Conservation (phyloP, 2,113 vertebrate genomes). For the Sinocyclocheilus anophthalmus region DNA sequence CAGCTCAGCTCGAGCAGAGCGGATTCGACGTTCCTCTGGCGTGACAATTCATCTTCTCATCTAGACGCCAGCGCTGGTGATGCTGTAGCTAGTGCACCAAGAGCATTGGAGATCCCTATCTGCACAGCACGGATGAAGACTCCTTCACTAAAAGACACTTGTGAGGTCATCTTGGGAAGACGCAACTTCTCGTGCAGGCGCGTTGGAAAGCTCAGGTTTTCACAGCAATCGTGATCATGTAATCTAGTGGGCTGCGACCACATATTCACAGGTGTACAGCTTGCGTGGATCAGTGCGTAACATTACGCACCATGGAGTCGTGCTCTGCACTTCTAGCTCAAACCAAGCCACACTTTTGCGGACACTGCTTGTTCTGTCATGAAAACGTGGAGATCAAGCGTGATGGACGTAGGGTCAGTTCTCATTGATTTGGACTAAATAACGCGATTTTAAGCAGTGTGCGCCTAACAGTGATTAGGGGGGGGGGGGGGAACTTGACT, state of each 20-base stretch:
- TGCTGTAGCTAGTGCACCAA: constrained; percentile 30
- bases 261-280: constrained; percentile 63
- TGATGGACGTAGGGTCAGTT: constrained; percentile 20
- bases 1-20: neutral
- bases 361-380: constrained; percentile 16
- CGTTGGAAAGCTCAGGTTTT: constrained; percentile 17
- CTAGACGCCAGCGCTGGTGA: constrained; percentile 28
- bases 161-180: constrained; percentile 40
- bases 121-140: constrained; percentile 38
- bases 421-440: neutral
- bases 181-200: neutral
- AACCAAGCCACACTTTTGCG: constrained; percentile 20
- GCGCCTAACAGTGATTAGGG: too few relatives aligned
- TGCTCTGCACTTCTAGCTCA: neutral
- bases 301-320: constrained; percentile 55
- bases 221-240: constrained; percentile 53
- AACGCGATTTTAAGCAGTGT: too few relatives aligned
- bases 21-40: neutral
- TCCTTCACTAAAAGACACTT: constrained; percentile 39
- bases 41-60: neutral
- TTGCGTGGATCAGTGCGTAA: constrained; percentile 42
- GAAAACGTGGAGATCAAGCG: constrained; percentile 37
- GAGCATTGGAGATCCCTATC: constrained; percentile 34
- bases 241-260: constrained; percentile 52
- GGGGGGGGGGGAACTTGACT: too few relatives aligned